phyloP scores from a whole-genome alignment of 1,140 invertebrate genomes.

The Sycobia sp. region DNA sequence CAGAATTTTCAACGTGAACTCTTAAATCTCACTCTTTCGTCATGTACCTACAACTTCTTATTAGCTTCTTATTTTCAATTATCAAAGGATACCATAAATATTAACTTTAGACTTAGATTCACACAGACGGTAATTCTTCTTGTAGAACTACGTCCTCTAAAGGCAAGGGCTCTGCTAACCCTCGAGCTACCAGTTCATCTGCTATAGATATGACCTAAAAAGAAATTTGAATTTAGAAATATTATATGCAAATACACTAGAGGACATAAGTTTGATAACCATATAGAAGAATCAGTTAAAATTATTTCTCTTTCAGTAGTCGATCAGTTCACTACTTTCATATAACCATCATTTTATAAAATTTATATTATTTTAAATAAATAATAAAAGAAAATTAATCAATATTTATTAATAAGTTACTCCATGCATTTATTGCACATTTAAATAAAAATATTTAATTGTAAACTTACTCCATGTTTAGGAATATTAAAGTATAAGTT shows the following conservation, averaged over 20 bases:
- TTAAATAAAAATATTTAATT: background rate
- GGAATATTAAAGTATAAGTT: conserved; percentile 53
- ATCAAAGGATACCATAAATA: conserved; percentile 25
- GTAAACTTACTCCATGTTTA: conserved; percentile 50
- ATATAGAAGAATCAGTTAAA: conserved; percentile 10
- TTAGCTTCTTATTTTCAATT: conserved; percentile 18
- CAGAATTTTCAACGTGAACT: conserved; percentile 18
- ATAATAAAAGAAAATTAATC: background rate
- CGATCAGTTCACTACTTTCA: conserved; percentile 34
- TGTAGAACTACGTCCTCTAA: conserved; percentile 45
- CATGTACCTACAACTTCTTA: conserved; percentile 11
- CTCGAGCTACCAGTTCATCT: conserved; percentile 54
- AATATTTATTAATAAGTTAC: no score
- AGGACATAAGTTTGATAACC: no score
- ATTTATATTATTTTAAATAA: background rate
- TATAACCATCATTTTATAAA: conserved; percentile 22
- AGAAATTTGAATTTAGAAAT: conserved; percentile 2
- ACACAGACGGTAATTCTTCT: conserved; percentile 35
- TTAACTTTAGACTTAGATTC: conserved; percentile 39
- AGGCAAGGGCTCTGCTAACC: conserved; percentile 44
- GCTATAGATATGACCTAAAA: conserved; percentile 54
- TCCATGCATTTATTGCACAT: background rate
- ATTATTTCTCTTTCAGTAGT: conserved; percentile 1
- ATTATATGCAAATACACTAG: background rate
- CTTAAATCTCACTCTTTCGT: conserved; percentile 22